Percentiles rank a stretch among this genome's conserved stretches.
Conservation (phyloP, 2,797 vertebrate species). For the Clarias pachynema region DNA sequence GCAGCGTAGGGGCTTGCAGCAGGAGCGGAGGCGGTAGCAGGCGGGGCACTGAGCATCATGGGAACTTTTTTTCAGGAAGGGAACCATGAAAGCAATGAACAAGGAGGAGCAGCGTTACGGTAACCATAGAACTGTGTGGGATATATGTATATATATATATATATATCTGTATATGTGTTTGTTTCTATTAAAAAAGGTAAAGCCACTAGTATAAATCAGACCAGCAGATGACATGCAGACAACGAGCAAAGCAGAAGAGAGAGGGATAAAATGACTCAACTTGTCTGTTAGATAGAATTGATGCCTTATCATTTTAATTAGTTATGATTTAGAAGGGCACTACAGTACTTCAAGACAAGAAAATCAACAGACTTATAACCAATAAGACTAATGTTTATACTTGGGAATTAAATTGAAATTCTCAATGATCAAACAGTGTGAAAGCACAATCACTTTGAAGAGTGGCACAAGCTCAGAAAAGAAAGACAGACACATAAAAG, state of each 20-base stretch:
- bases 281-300: conserved; percentile 1
- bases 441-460: conserved; percentile 8
- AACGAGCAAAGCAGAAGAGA: conserved; percentile 88
- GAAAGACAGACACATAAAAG: conserved; percentile 51
- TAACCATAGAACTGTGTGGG: conserved; percentile 86
- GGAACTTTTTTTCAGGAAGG: conserved; percentile 98
- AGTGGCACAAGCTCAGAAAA: conserved; percentile 6
- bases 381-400: neutral
- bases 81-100: conserved; percentile 99
- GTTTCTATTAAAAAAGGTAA: conserved; percentile 91
- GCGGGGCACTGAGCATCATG: conserved; percentile 99
- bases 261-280: conserved; percentile 50
- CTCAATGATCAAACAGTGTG: neutral
- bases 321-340: neutral
- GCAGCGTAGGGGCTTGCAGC: conserved; percentile 99
- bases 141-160: conserved; percentile 39
- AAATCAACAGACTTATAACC: conserved; percentile 5
- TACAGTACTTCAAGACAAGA: conserved; percentile 6
- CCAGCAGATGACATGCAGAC: conserved; percentile 99
- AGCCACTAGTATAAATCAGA: conserved; percentile 96
- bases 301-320: neutral
- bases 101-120: conserved; percentile 99
- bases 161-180: conserved; percentile 76
- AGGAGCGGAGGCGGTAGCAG: conserved; percentile 99
- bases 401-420: neutral